phyloP scores from a whole-genome alignment of 2,888 invertebrate species.

The Euspilapteryx auroguttella region DNA sequence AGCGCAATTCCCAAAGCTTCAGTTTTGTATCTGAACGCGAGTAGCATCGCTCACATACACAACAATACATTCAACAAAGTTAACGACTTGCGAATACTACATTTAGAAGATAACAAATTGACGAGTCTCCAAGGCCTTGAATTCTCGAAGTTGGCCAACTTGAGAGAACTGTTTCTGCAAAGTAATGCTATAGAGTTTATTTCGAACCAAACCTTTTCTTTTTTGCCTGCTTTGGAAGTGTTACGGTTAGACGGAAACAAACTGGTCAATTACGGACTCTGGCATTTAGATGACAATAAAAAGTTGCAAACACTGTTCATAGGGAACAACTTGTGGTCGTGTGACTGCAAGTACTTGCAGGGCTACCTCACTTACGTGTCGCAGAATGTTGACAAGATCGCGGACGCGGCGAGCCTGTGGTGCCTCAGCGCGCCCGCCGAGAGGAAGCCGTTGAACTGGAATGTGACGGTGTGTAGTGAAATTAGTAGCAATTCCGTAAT shows the following conservation, averaged over 20 bases:
- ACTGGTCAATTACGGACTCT: constrained; percentile 77
- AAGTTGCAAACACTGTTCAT: constrained; percentile 74
- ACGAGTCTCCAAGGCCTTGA: constrained; percentile 77
- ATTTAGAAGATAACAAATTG: constrained; percentile 85
- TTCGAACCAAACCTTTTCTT: constrained; percentile 78
- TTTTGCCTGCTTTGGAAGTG: constrained; percentile 76
- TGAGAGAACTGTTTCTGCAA: constrained; percentile 84
- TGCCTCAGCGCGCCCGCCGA: constrained; percentile 74
- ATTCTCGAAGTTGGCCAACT: constrained; percentile 77
- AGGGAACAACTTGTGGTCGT: constrained; percentile 85
- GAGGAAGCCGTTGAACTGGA: constrained; percentile 77
- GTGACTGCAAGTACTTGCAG: constrained; percentile 87
- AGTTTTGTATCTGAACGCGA: constrained; percentile 81
- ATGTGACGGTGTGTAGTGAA: constrained; percentile 83
- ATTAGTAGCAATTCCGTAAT: constrained; percentile 79
- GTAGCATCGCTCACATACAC: constrained; percentile 77
- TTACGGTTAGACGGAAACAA: constrained; percentile 85
- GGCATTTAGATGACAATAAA: constrained; percentile 73
- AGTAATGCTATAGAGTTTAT: constrained; percentile 81
- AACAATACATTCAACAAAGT: constrained; percentile 86
- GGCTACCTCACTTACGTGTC: constrained; percentile 79
- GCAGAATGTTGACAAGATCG: constrained; percentile 76
- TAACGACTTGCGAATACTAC: constrained; percentile 73
- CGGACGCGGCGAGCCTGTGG: constrained; percentile 74
- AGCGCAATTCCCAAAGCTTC: constrained; percentile 49